Conservation (phyloP, 2,888 invertebrate genomes). For the Lepidocyrtoides sp. region DNA sequence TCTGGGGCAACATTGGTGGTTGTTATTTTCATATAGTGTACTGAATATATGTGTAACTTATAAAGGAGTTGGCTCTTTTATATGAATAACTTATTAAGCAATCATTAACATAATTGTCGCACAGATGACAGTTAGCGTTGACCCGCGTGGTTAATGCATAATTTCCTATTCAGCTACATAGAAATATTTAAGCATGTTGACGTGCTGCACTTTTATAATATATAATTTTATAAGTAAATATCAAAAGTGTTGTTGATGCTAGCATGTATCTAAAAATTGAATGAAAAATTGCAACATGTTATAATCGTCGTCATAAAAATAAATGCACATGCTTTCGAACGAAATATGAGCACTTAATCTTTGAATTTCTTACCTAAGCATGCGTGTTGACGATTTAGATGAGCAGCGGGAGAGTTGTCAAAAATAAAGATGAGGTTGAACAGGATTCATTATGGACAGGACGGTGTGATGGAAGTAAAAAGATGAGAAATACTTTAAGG, state of each 20-base stretch:
- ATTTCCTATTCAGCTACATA: background rate
- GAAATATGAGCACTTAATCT: background rate
- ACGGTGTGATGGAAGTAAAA: background rate
- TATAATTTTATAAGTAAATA: background rate
- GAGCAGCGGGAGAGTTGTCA: background rate
- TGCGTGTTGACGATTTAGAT: background rate
- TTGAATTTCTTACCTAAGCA: background rate
- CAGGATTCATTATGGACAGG: background rate
- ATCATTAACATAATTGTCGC: slow-evolving; percentile 24
- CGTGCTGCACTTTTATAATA: background rate
- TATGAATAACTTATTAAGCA: background rate
- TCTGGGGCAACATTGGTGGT: background rate
- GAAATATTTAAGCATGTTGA: background rate
- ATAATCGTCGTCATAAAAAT: background rate
- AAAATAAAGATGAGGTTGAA: background rate
- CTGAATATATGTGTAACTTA: background rate
- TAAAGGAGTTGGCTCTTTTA: background rate
- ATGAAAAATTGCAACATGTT: slow-evolving; percentile 3
- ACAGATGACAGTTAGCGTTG: slow-evolving; percentile 27
- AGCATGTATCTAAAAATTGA: background rate
- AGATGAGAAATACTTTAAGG: background rate
- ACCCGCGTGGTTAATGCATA: background rate
- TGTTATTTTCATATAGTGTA: background rate
- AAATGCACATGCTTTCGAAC: background rate
- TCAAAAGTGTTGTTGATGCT: background rate